phyloP scores from a whole-genome alignment of 2,113 vertebrate species.

The Lepisosteus osseus region DNA sequence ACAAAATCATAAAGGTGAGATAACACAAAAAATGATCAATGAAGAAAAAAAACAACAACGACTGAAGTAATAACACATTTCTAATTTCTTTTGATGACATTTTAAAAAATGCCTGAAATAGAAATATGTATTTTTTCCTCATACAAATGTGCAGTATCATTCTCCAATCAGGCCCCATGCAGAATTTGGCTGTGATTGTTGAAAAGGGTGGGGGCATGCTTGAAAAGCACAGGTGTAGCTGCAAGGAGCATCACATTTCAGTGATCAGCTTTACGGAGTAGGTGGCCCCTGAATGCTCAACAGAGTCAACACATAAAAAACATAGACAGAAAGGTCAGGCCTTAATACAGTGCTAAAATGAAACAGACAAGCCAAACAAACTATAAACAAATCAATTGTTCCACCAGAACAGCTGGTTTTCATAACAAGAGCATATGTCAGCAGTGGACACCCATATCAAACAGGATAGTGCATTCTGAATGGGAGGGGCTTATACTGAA shows the following conservation, averaged over 20 bases:
- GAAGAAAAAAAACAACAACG: no score
- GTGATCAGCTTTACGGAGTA: slow-evolving; percentile 29
- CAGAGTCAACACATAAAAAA: slow-evolving; percentile 14
- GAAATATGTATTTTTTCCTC: no score
- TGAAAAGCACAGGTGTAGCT: neutral
- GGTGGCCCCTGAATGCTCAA: neutral
- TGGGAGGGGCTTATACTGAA: slow-evolving; percentile 4
- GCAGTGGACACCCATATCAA: slow-evolving; percentile 28
- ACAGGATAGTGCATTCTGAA: slow-evolving; percentile 15
- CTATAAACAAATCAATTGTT: slow-evolving; percentile 51
- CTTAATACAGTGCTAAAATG: slow-evolving; percentile 50
- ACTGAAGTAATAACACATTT: no score
- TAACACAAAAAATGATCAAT: no score
- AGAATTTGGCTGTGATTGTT: neutral
- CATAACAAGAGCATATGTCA: slow-evolving; percentile 54
- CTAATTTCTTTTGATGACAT: no score
- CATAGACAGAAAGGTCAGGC: slow-evolving; percentile 28
- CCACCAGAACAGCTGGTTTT: slow-evolving; percentile 59
- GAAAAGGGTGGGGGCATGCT: neutral
- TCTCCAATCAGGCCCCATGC: neutral
- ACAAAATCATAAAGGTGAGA: no score
- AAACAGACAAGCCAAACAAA: slow-evolving; percentile 35
- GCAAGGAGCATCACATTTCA: neutral
- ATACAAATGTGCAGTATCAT: no score
- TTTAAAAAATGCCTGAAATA: no score